Base-by-base conservation (phyloP, 2,113 vertebrate genomes). In the Regulus satrapa region DNA sequence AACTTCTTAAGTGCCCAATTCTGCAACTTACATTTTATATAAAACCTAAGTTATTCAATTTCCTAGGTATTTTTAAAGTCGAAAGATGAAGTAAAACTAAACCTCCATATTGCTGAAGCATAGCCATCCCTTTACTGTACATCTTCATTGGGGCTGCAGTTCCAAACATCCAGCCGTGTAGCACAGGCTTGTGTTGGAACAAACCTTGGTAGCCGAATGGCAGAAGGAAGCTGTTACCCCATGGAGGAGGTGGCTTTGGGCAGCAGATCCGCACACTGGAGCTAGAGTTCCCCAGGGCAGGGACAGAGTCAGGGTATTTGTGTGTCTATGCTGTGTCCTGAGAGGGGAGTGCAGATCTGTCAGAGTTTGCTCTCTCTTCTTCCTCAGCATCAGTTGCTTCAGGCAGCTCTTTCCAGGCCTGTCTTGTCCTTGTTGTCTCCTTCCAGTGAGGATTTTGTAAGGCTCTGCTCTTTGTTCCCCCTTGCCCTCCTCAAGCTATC, bases 1-100 rank as follows among this genome's bases (percentile, higher is more conserved):
- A 95, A 95, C 77, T 89, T 88, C 46, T 83, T 72, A 85, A 93
- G 55, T 90, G 75, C 82, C 63, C 88, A 51, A 31, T 96, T 85
- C 79, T 93, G 32, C 62, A 83, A 87, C 84, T 91, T 80, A 64
- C 64, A 66, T 93, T 85, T 85, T 91, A 85, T 89, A 91, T 92
- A 81, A 95, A 77, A 38, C 28, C 45, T 18, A 38, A 68, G 45
- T 52, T 68, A 85, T 89, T 71, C 93, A 88, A 85, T 95, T 95
- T 95, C 87, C 74, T 88, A 46, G 41, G 75, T n/a, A 13, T 89
- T 96, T 91, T 89, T 62, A 58, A 92, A 88, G 74, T 72, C 7
- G 8, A 79, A 95, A 73, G 62, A 45, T 61, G 43, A 89, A 94
- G 81, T 68, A 72, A 89, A 95, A 58, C 21, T 71, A 31, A 80